Evolutionary conservation across 2,797 vertebrate genomes (phyloP).

Genomic region (Melanotaenia boesemani): DNA sequence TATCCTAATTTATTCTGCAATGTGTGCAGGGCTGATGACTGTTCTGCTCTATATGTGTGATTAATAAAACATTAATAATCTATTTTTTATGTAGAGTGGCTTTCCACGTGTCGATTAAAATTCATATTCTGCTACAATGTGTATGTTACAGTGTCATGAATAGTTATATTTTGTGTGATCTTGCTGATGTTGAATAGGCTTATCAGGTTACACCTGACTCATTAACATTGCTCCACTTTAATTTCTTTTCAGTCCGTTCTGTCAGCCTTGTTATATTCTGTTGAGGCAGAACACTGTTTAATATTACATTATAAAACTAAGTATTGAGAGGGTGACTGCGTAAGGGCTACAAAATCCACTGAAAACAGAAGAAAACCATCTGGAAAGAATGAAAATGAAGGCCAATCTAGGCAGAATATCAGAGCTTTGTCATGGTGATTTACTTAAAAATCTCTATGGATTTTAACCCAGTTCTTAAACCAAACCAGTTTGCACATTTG

Average conservation of each 20-base stretch:
- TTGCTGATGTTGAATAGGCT: slow-evolving; percentile 37
- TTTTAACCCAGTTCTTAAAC: slow-evolving; percentile 47
- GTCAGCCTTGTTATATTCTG: slow-evolving; percentile 36
- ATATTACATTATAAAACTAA: slow-evolving; percentile 50
- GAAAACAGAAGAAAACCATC: slow-evolving; percentile 8
- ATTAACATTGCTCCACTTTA: slow-evolving; percentile 44
- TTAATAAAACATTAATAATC: neutral
- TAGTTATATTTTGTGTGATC: slow-evolving; percentile 23
- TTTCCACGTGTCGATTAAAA: neutral
- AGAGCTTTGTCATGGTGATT: slow-evolving; percentile 43
- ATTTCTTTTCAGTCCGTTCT: slow-evolving; percentile 44
- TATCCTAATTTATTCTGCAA: neutral
- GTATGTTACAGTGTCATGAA: slow-evolving; percentile 19
- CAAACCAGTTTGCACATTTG: slow-evolving; percentile 26
- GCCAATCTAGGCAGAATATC: slow-evolving; percentile 41
- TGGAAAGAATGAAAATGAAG: slow-evolving; percentile 22
- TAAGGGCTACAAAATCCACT: slow-evolving; percentile 14
- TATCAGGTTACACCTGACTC: slow-evolving; percentile 53
- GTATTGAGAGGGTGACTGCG: slow-evolving; percentile 4
- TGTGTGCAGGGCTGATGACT: neutral
- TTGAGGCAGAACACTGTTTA: slow-evolving; percentile 45
- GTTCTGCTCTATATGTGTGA: neutral
- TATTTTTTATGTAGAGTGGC: neutral
- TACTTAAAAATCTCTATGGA: slow-evolving; percentile 52
- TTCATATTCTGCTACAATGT: slow-evolving; percentile 11